Conservation (phyloP, 2,888 invertebrate species). For the Heteromyza rotundicornis region DNA sequence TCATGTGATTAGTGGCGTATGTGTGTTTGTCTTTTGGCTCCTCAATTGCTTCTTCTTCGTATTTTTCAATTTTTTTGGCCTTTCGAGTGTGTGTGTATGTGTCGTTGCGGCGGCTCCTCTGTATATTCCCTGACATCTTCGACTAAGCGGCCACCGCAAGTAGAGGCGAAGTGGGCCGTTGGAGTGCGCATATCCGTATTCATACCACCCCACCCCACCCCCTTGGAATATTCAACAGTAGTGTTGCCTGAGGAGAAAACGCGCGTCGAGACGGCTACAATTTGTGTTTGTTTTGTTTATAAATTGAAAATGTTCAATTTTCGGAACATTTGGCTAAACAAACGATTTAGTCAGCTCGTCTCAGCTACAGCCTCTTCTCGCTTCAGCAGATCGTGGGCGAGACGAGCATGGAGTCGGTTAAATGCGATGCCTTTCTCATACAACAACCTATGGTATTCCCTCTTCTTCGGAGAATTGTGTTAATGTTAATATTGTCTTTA, state of each 20-base stretch:
- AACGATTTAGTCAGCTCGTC: not conserved
- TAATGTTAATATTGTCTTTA: no score
- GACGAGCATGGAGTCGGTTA: no score
- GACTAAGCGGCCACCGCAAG: no score
- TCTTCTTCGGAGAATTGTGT: no score
- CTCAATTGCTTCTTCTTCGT: no score
- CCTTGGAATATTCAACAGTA: not conserved
- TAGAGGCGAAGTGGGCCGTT: not conserved
- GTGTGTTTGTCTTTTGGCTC: not conserved
- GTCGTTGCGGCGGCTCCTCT: not conserved
- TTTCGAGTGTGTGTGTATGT: not conserved
- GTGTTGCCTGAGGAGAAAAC: not conserved
- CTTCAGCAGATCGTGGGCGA: no score
- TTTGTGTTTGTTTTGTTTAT: constrained; percentile 4
- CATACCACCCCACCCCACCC: not conserved
- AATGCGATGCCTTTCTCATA: no score
- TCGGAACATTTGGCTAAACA: not conserved
- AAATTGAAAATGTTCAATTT: constrained; percentile 3
- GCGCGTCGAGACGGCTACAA: not conserved
- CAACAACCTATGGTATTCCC: no score
- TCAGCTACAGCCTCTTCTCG: not conserved
- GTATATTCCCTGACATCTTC: no score
- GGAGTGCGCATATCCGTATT: not conserved
- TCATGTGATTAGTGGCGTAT: no score
- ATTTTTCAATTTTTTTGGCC: no score